These are phyloP conservation scores for Octodonta nipae DNA, from an alignment of 2,888 invertebrate genomes.

Conservation along the genomic window DNA sequence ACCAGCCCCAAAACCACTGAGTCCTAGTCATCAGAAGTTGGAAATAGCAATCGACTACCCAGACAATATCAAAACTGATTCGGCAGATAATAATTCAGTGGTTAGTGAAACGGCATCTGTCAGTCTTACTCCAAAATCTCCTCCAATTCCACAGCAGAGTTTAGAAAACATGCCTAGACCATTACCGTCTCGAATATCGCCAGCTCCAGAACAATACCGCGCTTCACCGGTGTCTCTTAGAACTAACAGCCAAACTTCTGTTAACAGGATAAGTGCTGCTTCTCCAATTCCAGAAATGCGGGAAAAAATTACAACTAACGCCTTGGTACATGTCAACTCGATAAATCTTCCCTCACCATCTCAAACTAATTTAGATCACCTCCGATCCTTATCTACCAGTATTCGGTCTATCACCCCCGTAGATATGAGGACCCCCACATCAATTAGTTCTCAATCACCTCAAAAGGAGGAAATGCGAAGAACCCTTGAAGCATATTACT, in stretches of 20 bases:
- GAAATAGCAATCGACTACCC: slow-evolving; percentile 27
- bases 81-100: slow-evolving; percentile 4
- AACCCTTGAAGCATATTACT: slow-evolving; percentile 52
- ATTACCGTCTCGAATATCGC: background rate
- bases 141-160: slow-evolving; percentile 2
- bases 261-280: slow-evolving; percentile 1
- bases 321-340: slow-evolving; percentile 23
- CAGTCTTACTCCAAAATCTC: slow-evolving; percentile 14
- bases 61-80: slow-evolving; percentile 14
- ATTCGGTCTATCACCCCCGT: slow-evolving; percentile 17
- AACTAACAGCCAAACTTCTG: background rate
- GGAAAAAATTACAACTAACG: slow-evolving; percentile 22
- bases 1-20: slow-evolving; percentile 7
- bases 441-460: slow-evolving; percentile 24
- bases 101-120: slow-evolving; percentile 8
- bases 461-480: slow-evolving; percentile 44
- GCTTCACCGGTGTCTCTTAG: background rate
- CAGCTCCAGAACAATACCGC: background rate
- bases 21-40: slow-evolving; percentile 22
- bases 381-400: slow-evolving; percentile 14
- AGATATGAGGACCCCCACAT: slow-evolving; percentile 13
- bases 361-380: slow-evolving; percentile 11
- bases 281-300: slow-evolving; percentile 10
- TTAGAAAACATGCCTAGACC: background rate
- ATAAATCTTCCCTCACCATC: slow-evolving; percentile 16